Evolutionary conservation across 2,113 vertebrate species (phyloP).

Genomic region (Syrrhaptes paradoxus): DNA sequence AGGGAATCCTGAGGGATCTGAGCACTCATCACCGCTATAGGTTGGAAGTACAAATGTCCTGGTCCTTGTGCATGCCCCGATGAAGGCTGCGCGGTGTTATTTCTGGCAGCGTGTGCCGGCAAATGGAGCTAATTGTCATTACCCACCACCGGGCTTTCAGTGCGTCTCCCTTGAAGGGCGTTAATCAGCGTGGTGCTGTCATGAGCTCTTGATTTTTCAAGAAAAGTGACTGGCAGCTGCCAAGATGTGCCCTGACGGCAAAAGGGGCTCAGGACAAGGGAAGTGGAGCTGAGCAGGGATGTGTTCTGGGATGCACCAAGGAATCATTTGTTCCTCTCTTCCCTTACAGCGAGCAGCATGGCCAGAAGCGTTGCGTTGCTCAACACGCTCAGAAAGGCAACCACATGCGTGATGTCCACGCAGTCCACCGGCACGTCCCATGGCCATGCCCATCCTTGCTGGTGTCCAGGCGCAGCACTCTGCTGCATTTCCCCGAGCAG

Average conservation of each 20-base stretch:
- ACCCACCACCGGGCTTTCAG: background rate
- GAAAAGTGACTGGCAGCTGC: background rate
- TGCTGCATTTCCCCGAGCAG: background rate
- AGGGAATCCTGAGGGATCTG: background rate
- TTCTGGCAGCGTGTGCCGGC: background rate
- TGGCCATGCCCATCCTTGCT: accelerated
- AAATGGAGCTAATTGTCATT: background rate
- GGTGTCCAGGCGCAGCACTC: accelerated
- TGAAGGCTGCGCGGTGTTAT: background rate
- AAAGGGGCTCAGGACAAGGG: background rate
- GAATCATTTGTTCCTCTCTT: background rate
- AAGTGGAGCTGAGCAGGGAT: background rate
- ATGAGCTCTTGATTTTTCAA: background rate
- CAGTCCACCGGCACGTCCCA: background rate
- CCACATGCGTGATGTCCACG: accelerated
- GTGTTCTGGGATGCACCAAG: background rate
- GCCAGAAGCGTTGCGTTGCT: background rate
- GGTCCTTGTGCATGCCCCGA: background rate
- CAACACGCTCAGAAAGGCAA: background rate
- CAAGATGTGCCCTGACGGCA: background rate
- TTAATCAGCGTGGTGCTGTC: background rate
- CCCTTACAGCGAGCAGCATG: background rate
- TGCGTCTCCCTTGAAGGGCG: background rate
- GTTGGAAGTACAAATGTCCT: background rate
- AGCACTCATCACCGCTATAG: background rate